phyloP scores from a whole-genome alignment of 2,797 vertebrate genomes.

The Pogoniulus pusillus region DNA sequence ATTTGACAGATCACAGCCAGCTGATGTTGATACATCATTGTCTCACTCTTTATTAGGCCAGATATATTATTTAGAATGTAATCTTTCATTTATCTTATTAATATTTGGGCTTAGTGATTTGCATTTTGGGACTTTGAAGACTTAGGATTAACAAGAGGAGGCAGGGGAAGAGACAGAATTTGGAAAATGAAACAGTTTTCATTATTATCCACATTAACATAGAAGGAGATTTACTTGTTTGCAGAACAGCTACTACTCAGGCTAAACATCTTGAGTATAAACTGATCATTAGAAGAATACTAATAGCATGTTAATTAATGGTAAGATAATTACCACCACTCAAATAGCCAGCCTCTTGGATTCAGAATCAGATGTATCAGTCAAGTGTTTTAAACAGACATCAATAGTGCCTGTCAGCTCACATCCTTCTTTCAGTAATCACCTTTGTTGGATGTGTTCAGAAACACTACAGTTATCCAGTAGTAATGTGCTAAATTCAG shows the following conservation, averaged over 20 bases:
- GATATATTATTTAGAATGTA: too few relatives aligned
- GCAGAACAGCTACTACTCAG: not conserved
- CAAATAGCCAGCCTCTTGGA: accelerated
- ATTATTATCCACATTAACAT: not conserved
- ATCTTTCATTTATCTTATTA: too few relatives aligned
- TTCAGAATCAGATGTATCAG: not conserved
- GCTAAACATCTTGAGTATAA: not conserved
- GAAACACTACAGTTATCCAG: not conserved
- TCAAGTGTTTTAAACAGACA: not conserved
- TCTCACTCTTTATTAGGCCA: too few relatives aligned
- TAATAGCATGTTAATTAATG: not conserved
- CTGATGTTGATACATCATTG: too few relatives aligned
- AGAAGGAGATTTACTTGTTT: not conserved
- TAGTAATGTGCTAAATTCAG: not conserved
- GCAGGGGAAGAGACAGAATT: too few relatives aligned
- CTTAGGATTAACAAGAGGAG: too few relatives aligned
- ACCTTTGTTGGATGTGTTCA: not conserved
- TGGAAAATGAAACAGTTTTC: too few relatives aligned
- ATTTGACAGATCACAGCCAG: too few relatives aligned
- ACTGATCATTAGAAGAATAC: not conserved
- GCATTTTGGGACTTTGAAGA: too few relatives aligned
- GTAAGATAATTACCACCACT: not conserved
- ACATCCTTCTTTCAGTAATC: not conserved
- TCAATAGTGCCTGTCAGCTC: not conserved
- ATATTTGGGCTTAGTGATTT: too few relatives aligned